Evolutionary conservation across 2,888 invertebrate species (phyloP).

Genomic region (Celastrina argiolus): DNA sequence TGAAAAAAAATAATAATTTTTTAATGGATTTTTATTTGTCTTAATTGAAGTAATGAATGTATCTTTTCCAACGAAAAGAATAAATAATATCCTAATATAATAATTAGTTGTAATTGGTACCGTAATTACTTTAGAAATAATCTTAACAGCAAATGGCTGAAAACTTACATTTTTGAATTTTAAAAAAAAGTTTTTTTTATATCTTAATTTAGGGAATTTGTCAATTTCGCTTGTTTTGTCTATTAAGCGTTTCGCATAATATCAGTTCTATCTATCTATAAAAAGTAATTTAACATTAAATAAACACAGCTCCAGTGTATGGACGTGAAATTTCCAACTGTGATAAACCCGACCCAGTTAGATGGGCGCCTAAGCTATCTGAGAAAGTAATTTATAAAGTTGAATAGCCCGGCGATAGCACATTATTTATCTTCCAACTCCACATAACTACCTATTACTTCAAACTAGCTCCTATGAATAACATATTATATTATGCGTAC

Average conservation of each 20-base stretch:
- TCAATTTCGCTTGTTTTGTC: too few species aligned
- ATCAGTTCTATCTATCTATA: neutral
- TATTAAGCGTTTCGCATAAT: neutral
- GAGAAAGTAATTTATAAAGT: conserved; percentile 72
- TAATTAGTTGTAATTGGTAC: too few species aligned
- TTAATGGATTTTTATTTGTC: too few species aligned
- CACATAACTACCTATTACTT: conserved; percentile 20
- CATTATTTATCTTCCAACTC: conserved; percentile 54
- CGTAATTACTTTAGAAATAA: too few species aligned
- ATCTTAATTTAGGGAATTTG: too few species aligned
- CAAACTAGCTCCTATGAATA: conserved; percentile 21
- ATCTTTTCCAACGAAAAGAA: too few species aligned
- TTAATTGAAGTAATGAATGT: too few species aligned
- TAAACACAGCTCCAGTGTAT: conserved; percentile 9
- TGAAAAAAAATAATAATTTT: too few species aligned
- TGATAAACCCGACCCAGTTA: conserved; percentile 25
- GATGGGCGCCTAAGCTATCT: conserved; percentile 46
- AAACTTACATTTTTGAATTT: too few species aligned
- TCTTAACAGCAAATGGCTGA: too few species aligned
- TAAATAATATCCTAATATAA: too few species aligned
- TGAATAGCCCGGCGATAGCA: conserved; percentile 54
- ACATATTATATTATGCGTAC: conserved; percentile 10
- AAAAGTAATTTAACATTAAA: conserved; percentile 3
- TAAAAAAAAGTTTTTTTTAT: too few species aligned
- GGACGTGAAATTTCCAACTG: conserved; percentile 23